These are phyloP conservation scores for Baccha elongata DNA, from an alignment of 2,888 invertebrate species.

Conservation along the genomic window DNA sequence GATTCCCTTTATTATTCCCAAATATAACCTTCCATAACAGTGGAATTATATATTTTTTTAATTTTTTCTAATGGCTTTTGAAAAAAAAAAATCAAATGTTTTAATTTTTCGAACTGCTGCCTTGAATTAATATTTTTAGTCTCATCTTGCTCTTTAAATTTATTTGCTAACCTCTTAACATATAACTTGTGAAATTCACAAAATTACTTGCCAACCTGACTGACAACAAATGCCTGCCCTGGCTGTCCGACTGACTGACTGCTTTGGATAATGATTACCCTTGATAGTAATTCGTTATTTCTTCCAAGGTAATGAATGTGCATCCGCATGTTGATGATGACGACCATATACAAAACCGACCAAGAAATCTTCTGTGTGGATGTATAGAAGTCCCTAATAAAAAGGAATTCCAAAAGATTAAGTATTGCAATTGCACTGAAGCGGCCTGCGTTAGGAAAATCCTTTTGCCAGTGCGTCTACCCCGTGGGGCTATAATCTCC, in stretches of 20 bases:
- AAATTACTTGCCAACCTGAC: constrained; percentile 7
- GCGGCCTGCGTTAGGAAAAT: constrained; percentile 40
- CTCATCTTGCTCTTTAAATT: no score
- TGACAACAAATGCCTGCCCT: constrained; percentile 47
- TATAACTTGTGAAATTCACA: constrained; percentile 7
- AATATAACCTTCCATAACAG: no score
- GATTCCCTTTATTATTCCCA: no score
- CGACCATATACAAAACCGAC: constrained; percentile 43
- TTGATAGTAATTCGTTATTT: constrained; percentile 77
- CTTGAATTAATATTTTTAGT: no score
- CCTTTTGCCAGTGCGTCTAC: constrained; percentile 56
- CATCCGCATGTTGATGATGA: constrained; percentile 71
- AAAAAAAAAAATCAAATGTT: no score
- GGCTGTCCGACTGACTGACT: constrained; percentile 75
- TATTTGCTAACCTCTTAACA: background rate
- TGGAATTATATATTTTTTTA: no score
- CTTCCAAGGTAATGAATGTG: constrained; percentile 74
- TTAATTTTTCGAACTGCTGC: no score
- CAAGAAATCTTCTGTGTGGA: background rate
- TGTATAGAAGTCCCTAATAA: constrained; percentile 67
- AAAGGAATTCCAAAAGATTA: constrained; percentile 71
- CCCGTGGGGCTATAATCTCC: constrained; percentile 69
- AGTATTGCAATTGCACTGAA: constrained; percentile 66
- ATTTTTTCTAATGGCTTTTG: no score
- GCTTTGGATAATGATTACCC: constrained; percentile 79